Evolutionary conservation across 2,113 vertebrate species (phyloP), one percentile per base, ranked within the genome.

Genomic region (Pandion haliaetus): DNA sequence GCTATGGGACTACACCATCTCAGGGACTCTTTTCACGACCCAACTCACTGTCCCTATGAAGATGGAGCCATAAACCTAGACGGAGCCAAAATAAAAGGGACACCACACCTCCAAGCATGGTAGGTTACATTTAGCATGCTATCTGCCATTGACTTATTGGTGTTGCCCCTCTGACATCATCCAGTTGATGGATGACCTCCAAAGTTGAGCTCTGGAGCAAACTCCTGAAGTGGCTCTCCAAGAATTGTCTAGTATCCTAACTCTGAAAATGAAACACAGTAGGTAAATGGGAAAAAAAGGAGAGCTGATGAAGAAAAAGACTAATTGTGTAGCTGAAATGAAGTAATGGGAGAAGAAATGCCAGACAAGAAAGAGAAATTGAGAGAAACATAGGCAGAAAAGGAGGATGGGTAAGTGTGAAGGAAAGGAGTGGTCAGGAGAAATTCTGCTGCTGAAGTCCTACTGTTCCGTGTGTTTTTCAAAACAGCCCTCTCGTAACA

Each of bases 41-140:
- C 49, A 1, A 28, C 2, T 36, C 54, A 70, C 10, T 44, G 14
- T 54, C 11, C 10, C 13, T 29, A 5, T 32, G 36, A 69, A 77
- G 19, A 49, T 17, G 10, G 8, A 93, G 8, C 8, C 17, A 13
- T 36, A 32, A 11, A 69, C 3, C 6, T 47, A 65, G 29, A 32
- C 0, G 1, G 12, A 66, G 14, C 1, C 10, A 57, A 70, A 93
- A 63, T 40, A 24, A 57, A 80, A 63, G 12, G 19, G 6, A n/a
- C 19, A 19, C 2, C 3, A 36, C 4, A 25, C 2, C 3, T 24
- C 4, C 17, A 62, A 62, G 24, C 6, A 12, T 2, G 7, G 10
- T 26, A 40, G 10, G 40, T 10, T 79, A 18, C 5, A 5, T 72
- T 70, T 42, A 80, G 9, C 1, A 0, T 20, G 4, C 4, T 45